A percentile compares a stretch with the other conserved stretches of the same genome.
Evolutionary conservation across 2,797 vertebrate species (phyloP).

Genomic region (Lycodopsis pacificus): DNA sequence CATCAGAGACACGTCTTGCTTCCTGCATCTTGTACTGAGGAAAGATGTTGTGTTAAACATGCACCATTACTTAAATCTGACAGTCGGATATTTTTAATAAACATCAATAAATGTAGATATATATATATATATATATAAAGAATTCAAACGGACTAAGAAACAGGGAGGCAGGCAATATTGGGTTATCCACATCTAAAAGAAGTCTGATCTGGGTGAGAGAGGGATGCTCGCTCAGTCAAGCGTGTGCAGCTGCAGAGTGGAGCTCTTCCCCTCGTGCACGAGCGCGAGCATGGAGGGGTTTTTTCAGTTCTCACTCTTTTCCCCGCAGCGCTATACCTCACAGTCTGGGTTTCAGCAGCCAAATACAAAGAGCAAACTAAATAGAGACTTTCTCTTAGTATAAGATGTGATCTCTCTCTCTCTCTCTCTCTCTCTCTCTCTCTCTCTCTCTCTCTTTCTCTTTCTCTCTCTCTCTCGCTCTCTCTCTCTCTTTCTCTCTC

Average conservation of each 20-base stretch:
- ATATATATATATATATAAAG: neutral
- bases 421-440: no score
- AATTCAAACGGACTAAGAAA: slow-evolving; percentile 30
- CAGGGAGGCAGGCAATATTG: slow-evolving; percentile 45
- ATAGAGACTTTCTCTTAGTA: slow-evolving; percentile 28
- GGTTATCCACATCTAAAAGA: slow-evolving; percentile 64
- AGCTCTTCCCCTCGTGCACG: slow-evolving; percentile 61
- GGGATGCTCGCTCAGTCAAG: slow-evolving; percentile 72
- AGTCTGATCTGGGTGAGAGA: slow-evolving; percentile 61
- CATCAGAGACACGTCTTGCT: slow-evolving; percentile 20
- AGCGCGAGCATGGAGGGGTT: slow-evolving; percentile 45
- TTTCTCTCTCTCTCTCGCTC: neutral
- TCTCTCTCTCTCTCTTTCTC: neutral
- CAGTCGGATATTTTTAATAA: neutral
- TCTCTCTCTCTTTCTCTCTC: no score
- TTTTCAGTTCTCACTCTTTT: slow-evolving; percentile 50
- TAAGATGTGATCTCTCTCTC: slow-evolving; percentile 11
- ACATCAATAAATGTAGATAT: neutral
- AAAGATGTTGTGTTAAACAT: neutral
- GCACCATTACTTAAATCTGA: slow-evolving; percentile 17
- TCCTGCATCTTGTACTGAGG: slow-evolving; percentile 21
- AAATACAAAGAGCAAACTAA: slow-evolving; percentile 55
- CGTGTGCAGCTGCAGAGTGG: slow-evolving; percentile 73
- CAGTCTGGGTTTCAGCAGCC: slow-evolving; percentile 53
- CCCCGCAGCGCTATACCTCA: slow-evolving; percentile 55